Evolutionary conservation across 2,113 vertebrate genomes (phyloP).

Genomic region (Ascaphus truei): DNA sequence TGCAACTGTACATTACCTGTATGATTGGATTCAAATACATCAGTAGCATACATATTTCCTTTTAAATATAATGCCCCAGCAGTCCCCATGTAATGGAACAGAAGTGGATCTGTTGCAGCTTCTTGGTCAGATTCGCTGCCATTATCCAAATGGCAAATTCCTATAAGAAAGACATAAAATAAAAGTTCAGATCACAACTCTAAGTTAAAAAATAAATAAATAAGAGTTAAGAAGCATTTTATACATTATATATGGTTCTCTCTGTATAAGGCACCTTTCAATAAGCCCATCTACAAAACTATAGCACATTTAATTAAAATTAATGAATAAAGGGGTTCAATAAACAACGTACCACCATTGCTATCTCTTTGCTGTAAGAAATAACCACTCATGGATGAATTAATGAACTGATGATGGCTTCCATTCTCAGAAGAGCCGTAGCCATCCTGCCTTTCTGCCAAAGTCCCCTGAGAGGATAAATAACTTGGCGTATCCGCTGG

Average conservation of each 20-base stretch:
- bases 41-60: slow-evolving; percentile 65
- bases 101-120: slow-evolving; percentile 73
- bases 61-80: slow-evolving; percentile 69
- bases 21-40: slow-evolving; percentile 58
- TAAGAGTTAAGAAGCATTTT: too few species aligned
- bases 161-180: slow-evolving; percentile 52
- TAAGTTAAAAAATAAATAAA: too few species aligned
- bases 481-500: slow-evolving; percentile 94
- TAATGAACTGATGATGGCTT: slow-evolving; percentile 84
- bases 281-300: too few species aligned
- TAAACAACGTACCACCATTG: slow-evolving; percentile 67
- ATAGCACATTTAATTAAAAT: too few species aligned
- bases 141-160: slow-evolving; percentile 77
- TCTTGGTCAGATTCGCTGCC: slow-evolving; percentile 85
- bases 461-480: slow-evolving; percentile 89
- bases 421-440: slow-evolving; percentile 86
- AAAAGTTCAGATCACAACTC: too few species aligned
- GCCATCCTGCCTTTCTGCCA: slow-evolving; percentile 87
- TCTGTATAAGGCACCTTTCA: too few species aligned
- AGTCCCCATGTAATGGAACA: slow-evolving; percentile 78
- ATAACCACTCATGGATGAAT: slow-evolving; percentile 76
- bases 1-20: too few species aligned
- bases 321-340: not conserved
- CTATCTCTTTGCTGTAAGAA: slow-evolving; percentile 82
- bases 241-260: too few species aligned